Conservation (phyloP, 2,888 invertebrate genomes). For the Drosophila putrida region DNA sequence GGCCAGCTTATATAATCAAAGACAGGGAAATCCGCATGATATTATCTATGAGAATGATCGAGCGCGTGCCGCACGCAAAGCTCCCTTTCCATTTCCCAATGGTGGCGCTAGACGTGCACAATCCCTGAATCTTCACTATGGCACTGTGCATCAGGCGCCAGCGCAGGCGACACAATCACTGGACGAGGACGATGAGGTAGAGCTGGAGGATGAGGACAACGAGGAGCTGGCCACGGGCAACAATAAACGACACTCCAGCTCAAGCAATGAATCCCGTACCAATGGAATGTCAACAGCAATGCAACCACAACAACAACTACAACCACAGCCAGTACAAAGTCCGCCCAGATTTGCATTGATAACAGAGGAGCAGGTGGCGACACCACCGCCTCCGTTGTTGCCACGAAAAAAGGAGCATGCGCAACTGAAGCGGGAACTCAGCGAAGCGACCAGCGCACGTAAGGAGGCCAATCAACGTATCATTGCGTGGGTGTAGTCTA, state of each 20-base stretch:
- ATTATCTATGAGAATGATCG: slow-evolving; percentile 84
- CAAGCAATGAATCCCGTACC: slow-evolving; percentile 64
- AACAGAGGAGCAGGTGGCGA: slow-evolving; percentile 43
- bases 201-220: slow-evolving; percentile 40
- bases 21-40: slow-evolving; percentile 63
- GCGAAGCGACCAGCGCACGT: slow-evolving; percentile 84
- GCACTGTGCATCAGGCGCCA: slow-evolving; percentile 83
- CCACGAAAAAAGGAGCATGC: slow-evolving; percentile 75
- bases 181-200: slow-evolving; percentile 76
- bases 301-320: slow-evolving; percentile 19
- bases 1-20: slow-evolving; percentile 81
- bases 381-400: slow-evolving; percentile 61
- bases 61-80: slow-evolving; percentile 72
- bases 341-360: slow-evolving; percentile 75
- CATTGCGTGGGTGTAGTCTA: slow-evolving; percentile 85
- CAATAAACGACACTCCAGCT: slow-evolving; percentile 59
- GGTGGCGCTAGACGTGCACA: slow-evolving; percentile 78
- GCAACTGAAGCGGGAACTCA: slow-evolving; percentile 82
- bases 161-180: slow-evolving; percentile 66
- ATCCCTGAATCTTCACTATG: slow-evolving; percentile 83
- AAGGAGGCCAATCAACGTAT: slow-evolving; percentile 85
- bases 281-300: slow-evolving; percentile 47
- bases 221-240: slow-evolving; percentile 32
- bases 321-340: slow-evolving; percentile 43
- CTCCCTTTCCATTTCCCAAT: slow-evolving; percentile 63